These are phyloP conservation scores for Elmis aenea DNA, from an alignment of 2,888 invertebrate genomes.

Conservation along the genomic window DNA sequence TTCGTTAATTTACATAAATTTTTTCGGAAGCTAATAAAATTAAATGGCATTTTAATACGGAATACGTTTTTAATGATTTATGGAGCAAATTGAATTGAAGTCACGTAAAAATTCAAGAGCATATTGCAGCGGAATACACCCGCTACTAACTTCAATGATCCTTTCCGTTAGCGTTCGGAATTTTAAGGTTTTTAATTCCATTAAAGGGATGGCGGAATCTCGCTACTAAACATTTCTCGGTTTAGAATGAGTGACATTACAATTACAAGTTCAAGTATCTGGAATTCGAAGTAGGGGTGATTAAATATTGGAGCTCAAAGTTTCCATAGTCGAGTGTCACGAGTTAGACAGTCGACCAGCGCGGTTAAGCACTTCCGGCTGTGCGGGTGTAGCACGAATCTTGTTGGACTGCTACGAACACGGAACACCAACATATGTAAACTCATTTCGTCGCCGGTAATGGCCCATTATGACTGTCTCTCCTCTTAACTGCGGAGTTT, in stretches of 20 bases:
- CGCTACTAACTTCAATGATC: slow-evolving; percentile 19
- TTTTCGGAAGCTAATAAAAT: slow-evolving; percentile 22
- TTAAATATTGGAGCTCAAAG: slow-evolving; percentile 28
- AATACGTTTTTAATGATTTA: slow-evolving; percentile 21
- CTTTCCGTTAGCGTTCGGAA: slow-evolving; percentile 28
- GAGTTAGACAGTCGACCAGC: slow-evolving; percentile 20
- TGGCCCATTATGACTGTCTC: slow-evolving; percentile 31
- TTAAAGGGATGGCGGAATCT: slow-evolving; percentile 27
- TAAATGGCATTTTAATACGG: slow-evolving; percentile 23
- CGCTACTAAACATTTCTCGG: slow-evolving; percentile 24
- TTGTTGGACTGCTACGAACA: slow-evolving; percentile 18
- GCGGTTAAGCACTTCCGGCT: slow-evolving; percentile 10
- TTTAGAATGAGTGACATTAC: slow-evolving; percentile 29
- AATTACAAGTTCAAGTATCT: slow-evolving; percentile 31
- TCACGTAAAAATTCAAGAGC: slow-evolving; percentile 24
- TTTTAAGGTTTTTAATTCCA: slow-evolving; percentile 34
- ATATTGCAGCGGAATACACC: slow-evolving; percentile 18
- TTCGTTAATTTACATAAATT: slow-evolving; percentile 23
- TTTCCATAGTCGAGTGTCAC: slow-evolving; percentile 23
- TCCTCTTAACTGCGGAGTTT: slow-evolving; percentile 21
- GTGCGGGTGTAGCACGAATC: slow-evolving; percentile 2
- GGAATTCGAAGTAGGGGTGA: slow-evolving; percentile 25
- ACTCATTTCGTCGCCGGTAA: slow-evolving; percentile 32
- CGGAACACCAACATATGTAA: slow-evolving; percentile 30
- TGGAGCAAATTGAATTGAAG: slow-evolving; percentile 13